A percentile compares a stretch with the other conserved stretches of the same genome.
phyloP scores from a whole-genome alignment of 2,888 invertebrate genomes.

The Callyntrura sp. region DNA sequence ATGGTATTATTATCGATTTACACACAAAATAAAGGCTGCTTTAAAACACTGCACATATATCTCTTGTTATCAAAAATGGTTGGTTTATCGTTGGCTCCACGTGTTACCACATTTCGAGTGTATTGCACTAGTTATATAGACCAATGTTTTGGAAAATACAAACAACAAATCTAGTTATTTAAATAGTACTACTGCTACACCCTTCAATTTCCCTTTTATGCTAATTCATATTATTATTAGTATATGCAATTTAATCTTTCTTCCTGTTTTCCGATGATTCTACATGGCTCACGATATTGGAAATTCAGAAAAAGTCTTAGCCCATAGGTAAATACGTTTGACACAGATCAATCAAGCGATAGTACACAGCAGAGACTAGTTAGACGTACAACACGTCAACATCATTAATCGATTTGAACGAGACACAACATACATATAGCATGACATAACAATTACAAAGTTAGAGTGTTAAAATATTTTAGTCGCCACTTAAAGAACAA shows the following conservation, averaged over 20 bases:
- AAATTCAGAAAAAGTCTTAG: slow-evolving; percentile 4
- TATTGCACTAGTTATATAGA: background rate
- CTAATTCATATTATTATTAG: background rate
- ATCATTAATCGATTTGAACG: slow-evolving; percentile 42
- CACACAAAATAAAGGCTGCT: slow-evolving; percentile 18
- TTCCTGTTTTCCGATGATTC: background rate
- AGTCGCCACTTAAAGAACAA: background rate
- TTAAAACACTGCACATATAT: slow-evolving; percentile 2
- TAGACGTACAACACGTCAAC: slow-evolving; percentile 45
- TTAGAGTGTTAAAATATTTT: slow-evolving; percentile 32
- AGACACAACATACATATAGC: slow-evolving; percentile 50
- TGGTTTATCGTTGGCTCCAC: slow-evolving; percentile 12
- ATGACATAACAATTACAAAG: slow-evolving; percentile 27
- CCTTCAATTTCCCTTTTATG: slow-evolving; percentile 30
- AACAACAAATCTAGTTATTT: background rate
- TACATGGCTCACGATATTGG: slow-evolving; percentile 4
- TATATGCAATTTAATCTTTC: background rate
- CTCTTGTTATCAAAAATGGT: background rate
- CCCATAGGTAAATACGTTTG: slow-evolving; percentile 1
- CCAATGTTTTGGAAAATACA: background rate
- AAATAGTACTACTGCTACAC: slow-evolving; percentile 20
- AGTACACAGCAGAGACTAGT: slow-evolving; percentile 68
- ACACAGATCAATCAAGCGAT: slow-evolving; percentile 51
- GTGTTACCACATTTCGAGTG: background rate
- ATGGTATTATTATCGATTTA: slow-evolving; percentile 18